Evolutionary conservation across 2,888 invertebrate genomes (phyloP), one percentile per base, ranked within the genome.

Genomic region (Drosophila atripex): DNA sequence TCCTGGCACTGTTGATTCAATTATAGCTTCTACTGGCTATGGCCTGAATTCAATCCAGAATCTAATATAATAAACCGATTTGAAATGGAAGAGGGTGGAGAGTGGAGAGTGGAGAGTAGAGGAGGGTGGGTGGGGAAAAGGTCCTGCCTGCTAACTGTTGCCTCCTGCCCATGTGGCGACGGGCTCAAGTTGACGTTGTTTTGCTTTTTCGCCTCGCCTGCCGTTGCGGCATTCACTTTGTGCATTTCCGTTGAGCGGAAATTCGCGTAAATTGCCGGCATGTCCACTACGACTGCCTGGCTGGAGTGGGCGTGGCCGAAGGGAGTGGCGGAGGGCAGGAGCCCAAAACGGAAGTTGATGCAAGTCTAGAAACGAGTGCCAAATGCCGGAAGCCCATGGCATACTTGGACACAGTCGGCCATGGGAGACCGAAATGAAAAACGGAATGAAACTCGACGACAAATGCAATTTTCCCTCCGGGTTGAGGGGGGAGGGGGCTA

Each of bases 321-420:
- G 21, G 54, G 59, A 1, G 32, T 3, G 9, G 32, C 1, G 32
- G 12, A 6, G n/a, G 12, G 32, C n/a, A n/a, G 32, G 32, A 18
- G 6, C 35, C n/a, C n/a, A 35, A n/a, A 64, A 61, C 82, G 82
- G 82, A 82, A 77, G 82, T 80, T 78, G 82, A 84, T 86, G 84
- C 80, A 82, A 82, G 86, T 86, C 86, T 80, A 86, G 86, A 75
- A 83, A 83, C 86, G 86, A 82, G 86, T 82, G 82, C 75, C 84
- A 84, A 82, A 83, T 84, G 86, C 80, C 86, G 86, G 82, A 82
- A 84, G 80, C 74, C 60, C 72, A 61, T 76, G 74, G 68, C 74
- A 58, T 66, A 66, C 76, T 80, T 78, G 72, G 64, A 55, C 70
- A 66, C 47, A 58, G 65, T 25, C 41, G 49, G 66, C 7, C 32